phyloP scores from a whole-genome alignment of 2,888 invertebrate species.

The Drosophila neutralis region DNA sequence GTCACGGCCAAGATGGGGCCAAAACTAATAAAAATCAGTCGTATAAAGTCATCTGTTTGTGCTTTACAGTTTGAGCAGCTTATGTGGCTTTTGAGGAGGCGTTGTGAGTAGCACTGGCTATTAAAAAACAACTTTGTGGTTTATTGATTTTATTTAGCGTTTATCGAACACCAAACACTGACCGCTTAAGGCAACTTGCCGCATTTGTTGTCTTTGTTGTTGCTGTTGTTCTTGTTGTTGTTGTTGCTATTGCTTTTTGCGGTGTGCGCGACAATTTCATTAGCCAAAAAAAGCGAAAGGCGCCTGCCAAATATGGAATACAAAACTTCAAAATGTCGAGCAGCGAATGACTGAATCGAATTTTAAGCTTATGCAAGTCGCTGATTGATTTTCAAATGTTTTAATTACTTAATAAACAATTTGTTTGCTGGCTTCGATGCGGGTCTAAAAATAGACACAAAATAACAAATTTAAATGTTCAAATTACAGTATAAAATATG shows the following conservation, averaged over 20 bases:
- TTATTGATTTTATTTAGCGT: slow-evolving; percentile 43
- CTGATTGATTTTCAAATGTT: slow-evolving; percentile 68
- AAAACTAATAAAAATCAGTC: not conserved
- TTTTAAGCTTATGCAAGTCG: slow-evolving; percentile 62
- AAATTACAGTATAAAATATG: not conserved
- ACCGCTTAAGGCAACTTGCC: slow-evolving; percentile 64
- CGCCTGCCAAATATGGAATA: slow-evolving; percentile 49
- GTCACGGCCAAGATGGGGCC: too few species aligned
- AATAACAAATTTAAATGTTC: not conserved
- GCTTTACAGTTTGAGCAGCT: slow-evolving; percentile 30
- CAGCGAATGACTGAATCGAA: slow-evolving; percentile 29
- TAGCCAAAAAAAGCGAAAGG: slow-evolving; percentile 74
- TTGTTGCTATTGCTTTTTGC: slow-evolving; percentile 21
- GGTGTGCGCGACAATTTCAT: slow-evolving; percentile 74
- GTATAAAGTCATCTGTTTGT: not conserved
- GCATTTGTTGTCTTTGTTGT: slow-evolving; percentile 21
- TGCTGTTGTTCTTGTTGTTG: slow-evolving; percentile 20
- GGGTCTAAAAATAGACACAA: slow-evolving; percentile 18
- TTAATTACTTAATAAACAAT: slow-evolving; percentile 69
- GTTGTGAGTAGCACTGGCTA: slow-evolving; percentile 49
- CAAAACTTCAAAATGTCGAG: slow-evolving; percentile 20
- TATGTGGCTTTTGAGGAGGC: slow-evolving; percentile 24
- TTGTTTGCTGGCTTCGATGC: slow-evolving; percentile 18
- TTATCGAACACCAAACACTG: slow-evolving; percentile 55
- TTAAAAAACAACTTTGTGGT: slow-evolving; percentile 27